These are phyloP conservation scores for Dryobota labecula DNA, from an alignment of 2,888 invertebrate species.

Conservation along the genomic window DNA sequence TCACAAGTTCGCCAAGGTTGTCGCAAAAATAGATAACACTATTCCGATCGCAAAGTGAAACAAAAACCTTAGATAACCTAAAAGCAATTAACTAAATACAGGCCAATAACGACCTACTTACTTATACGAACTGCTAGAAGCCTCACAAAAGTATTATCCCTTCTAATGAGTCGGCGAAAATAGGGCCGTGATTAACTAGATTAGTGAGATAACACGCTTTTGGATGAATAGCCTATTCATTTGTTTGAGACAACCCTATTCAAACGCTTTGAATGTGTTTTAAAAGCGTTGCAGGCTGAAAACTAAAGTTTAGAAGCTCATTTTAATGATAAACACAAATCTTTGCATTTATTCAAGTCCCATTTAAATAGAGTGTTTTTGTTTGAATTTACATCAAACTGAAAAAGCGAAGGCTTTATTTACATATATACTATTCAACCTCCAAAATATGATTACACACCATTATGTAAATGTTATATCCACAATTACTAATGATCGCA, in stretches of 20 bases:
- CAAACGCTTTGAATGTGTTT: slow-evolving; percentile 41
- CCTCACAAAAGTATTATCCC: slow-evolving; percentile 57
- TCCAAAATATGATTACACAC: slow-evolving; percentile 35
- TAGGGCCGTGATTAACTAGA: slow-evolving; percentile 63
- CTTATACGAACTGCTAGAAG: slow-evolving; percentile 41
- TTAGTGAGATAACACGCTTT: slow-evolving; percentile 52
- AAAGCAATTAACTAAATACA: slow-evolving; percentile 67
- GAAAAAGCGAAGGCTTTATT: slow-evolving; percentile 13
- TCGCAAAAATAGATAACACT: slow-evolving; percentile 15
- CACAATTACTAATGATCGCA: slow-evolving; percentile 38
- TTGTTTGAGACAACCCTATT: slow-evolving; percentile 37
- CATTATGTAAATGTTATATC: slow-evolving; percentile 50
- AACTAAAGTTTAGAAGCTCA: slow-evolving; percentile 26
- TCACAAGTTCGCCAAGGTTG: slow-evolving; percentile 30
- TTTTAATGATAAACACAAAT: slow-evolving; percentile 34
- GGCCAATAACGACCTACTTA: slow-evolving; percentile 46
- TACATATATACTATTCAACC: slow-evolving; percentile 7
- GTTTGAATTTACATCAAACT: slow-evolving; percentile 19
- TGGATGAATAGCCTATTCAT: slow-evolving; percentile 43
- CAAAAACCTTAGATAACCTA: slow-evolving; percentile 41
- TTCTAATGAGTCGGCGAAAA: slow-evolving; percentile 65
- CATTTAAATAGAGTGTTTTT: slow-evolving; percentile 25
- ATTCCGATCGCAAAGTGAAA: slow-evolving; percentile 11
- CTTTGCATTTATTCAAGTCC: slow-evolving; percentile 16
- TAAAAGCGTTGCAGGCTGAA: slow-evolving; percentile 29